These are phyloP conservation scores for Phyllostomus discolor DNA, from an alignment of 2,113 vertebrate genomes.

Conservation along the genomic window DNA sequence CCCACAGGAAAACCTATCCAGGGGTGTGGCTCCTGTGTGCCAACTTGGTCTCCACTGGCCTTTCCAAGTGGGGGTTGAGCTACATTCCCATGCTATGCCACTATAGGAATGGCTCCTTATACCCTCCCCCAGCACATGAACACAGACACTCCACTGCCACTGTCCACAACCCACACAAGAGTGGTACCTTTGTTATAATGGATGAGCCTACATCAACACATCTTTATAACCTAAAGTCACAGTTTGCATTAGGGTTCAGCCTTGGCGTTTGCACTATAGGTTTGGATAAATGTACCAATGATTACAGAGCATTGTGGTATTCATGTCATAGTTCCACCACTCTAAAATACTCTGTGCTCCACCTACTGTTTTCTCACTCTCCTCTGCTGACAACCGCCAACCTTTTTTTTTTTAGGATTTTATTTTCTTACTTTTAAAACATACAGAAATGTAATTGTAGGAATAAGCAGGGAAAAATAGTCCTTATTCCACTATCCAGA, in stretches of 20 bases:
- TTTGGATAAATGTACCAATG: neutral
- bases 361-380: neutral
- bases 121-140: neutral
- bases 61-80: too few relatives aligned
- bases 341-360: neutral
- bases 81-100: too few relatives aligned
- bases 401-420: neutral
- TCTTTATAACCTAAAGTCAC: neutral
- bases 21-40: too few relatives aligned
- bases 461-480: neutral
- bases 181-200: neutral
- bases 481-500: neutral
- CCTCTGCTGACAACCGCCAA: neutral
- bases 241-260: neutral
- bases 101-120: too few relatives aligned
- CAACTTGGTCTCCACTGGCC: too few relatives aligned
- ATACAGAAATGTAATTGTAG: neutral
- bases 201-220: neutral
- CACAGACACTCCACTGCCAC: neutral
- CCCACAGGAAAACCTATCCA: too few relatives aligned
- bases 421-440: neutral
- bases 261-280: neutral
- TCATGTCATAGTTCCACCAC: neutral
- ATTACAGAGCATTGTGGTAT: neutral
- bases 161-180: neutral